phyloP scores from a whole-genome alignment of 2,113 vertebrate genomes.

The Aix galericulata region DNA sequence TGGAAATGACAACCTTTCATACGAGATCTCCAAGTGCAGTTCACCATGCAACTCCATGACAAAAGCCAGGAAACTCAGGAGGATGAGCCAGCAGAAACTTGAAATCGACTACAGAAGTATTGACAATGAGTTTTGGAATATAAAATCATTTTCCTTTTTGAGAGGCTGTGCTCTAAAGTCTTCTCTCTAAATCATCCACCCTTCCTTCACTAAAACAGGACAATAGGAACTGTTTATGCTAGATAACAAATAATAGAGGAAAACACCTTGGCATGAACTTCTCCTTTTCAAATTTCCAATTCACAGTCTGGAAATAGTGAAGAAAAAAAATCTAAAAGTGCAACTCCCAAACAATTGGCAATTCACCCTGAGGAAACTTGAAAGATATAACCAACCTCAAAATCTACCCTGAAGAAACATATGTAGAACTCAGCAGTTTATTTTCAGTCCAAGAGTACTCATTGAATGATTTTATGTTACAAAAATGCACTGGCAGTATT shows the following conservation, averaged over 20 bases:
- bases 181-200: neutral
- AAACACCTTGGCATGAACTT: neutral
- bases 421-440: rapidly evolving
- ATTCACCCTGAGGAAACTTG: neutral
- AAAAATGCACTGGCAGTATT: neutral
- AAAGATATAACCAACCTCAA: neutral
- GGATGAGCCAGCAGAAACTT: neutral
- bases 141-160: neutral
- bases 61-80: neutral
- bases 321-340: neutral
- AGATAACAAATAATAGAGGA: neutral
- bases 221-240: neutral
- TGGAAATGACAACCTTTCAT: neutral
- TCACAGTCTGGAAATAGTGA: neutral
- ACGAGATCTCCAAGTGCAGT: neutral
- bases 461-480: neutral
- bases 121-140: neutral
- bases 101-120: neutral
- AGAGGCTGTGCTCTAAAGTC: neutral
- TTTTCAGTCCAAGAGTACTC: neutral
- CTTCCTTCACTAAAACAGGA: neutral
- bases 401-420: neutral
- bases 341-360: neutral
- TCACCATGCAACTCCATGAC: neutral
- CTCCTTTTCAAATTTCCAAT: neutral